Percentiles rank a stretch among this genome's conserved stretches.
Evolutionary conservation across 2,888 invertebrate genomes (phyloP).

Genomic region (Scotopteryx bipunctaria): DNA sequence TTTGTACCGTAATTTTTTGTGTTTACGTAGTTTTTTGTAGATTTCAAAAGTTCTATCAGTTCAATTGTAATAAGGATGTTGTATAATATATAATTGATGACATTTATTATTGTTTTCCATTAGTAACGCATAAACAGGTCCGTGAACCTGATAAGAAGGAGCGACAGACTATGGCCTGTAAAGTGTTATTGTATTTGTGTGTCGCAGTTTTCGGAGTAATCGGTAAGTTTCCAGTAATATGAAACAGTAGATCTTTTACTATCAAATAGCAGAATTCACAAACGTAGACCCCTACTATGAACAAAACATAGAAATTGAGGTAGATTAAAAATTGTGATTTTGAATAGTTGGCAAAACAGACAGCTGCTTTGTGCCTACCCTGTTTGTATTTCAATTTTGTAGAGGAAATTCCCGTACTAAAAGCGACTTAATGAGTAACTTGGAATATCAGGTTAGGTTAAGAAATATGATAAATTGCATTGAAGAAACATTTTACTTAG

Average conservation of each 20-base stretch:
- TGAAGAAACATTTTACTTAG: no score
- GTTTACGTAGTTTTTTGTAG: background rate
- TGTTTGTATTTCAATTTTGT: no score
- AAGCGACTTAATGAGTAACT: no score
- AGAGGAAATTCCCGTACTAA: no score
- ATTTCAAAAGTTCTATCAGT: background rate
- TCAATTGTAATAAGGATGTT: background rate
- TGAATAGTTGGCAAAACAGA: background rate
- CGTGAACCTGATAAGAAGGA: background rate
- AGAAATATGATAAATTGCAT: no score
- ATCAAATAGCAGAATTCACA: no score
- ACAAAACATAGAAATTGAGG: no score
- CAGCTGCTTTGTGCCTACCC: background rate
- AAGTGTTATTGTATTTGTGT: conserved; percentile 51
- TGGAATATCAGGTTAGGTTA: no score
- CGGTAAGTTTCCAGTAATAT: conserved; percentile 40
- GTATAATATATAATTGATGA: background rate
- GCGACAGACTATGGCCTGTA: conserved; percentile 48
- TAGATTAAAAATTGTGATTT: background rate
- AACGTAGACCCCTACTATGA: no score
- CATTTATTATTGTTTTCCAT: background rate
- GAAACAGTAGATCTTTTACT: background rate
- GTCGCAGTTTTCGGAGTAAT: conserved; percentile 54
- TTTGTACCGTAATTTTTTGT: no score
- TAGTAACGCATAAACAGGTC: background rate